Conservation (phyloP, 2,888 invertebrate genomes). For the Drosophila mulleri region DNA sequence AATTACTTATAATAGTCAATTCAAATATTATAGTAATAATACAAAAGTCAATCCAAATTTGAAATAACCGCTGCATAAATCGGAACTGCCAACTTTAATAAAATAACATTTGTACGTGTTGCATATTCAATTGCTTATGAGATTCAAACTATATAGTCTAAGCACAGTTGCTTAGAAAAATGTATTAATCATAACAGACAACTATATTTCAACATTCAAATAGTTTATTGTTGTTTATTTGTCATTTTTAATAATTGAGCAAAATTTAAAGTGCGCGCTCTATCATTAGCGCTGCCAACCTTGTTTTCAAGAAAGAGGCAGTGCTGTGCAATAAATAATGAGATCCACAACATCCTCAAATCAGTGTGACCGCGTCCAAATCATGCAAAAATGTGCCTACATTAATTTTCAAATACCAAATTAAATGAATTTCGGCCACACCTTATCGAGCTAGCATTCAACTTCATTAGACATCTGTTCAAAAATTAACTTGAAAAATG, state of each 20-base stretch:
- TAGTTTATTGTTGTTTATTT: not conserved
- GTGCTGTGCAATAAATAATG: conserved; percentile 4
- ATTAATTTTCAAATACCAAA: conserved; percentile 3
- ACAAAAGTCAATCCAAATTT: not conserved
- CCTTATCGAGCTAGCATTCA: conserved; percentile 39
- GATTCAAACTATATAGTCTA: not conserved
- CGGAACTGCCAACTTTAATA: not conserved
- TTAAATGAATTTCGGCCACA: conserved; percentile 27
- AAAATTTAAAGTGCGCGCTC: conserved; percentile 25
- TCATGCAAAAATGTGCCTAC: not conserved
- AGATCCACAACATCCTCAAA: not conserved
- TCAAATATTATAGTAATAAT: too few species aligned
- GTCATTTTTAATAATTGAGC: not conserved
- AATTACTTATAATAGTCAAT: too few species aligned
- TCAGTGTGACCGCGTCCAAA: conserved; percentile 6
- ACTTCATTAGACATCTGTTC: conserved; percentile 58
- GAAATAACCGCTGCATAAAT: not conserved
- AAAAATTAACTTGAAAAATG: conserved; percentile 73
- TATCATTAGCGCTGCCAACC: conserved; percentile 11
- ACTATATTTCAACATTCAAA: not conserved
- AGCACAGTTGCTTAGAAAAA: too few species aligned
- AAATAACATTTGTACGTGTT: too few species aligned
- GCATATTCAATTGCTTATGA: not conserved
- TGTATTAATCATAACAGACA: too few species aligned
- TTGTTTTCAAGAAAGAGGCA: not conserved